phyloP scores from a whole-genome alignment of 2,113 vertebrate genomes.

The Amblyornis subalaris region DNA sequence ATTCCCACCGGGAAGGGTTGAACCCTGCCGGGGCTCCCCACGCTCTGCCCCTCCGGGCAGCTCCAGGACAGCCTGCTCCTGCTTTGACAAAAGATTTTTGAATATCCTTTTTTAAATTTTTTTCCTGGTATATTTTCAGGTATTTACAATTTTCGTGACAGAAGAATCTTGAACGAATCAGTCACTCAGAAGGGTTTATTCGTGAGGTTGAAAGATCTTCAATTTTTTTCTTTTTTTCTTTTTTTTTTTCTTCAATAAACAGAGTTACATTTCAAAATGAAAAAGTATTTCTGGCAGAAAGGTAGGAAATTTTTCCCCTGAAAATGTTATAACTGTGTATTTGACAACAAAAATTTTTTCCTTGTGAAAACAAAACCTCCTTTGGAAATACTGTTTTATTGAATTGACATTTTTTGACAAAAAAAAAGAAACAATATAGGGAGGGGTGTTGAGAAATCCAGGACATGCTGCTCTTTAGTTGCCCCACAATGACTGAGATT shows the following conservation, averaged over 20 bases:
- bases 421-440: neutral
- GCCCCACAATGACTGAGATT: neutral
- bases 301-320: neutral
- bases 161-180: neutral
- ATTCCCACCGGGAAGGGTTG: neutral
- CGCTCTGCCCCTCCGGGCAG: neutral
- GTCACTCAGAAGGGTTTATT: neutral
- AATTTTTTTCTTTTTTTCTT: neutral
- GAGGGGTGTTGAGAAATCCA: neutral
- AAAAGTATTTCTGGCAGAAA: neutral
- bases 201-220: neutral
- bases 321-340: neutral
- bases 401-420: neutral
- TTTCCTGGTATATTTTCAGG: neutral
- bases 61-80: neutral
- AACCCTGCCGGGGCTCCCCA: neutral
- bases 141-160: neutral
- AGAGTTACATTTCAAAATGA: neutral
- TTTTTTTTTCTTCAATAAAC: neutral
- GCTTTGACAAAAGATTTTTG: neutral
- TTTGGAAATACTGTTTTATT: neutral
- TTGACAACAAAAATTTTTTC: neutral
- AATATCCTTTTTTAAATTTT: neutral
- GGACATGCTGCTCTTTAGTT: neutral
- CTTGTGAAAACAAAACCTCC: neutral